Percentiles rank a stretch among this genome's conserved stretches.
Evolutionary conservation across 2,888 invertebrate species (phyloP).

Genomic region (Epistrophe eligans): DNA sequence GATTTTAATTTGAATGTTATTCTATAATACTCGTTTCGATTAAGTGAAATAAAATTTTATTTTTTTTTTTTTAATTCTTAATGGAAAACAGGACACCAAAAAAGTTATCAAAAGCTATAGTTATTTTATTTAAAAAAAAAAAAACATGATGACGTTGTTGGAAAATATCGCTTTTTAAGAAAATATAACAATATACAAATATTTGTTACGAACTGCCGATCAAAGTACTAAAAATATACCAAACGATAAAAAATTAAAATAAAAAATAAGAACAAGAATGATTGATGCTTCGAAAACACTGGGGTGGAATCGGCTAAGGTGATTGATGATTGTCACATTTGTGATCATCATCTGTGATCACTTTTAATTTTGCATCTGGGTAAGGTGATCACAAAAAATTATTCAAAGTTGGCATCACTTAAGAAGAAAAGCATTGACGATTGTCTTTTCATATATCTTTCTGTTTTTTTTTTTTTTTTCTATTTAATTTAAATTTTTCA

Average conservation of each 20-base stretch:
- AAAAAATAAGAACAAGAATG: neutral
- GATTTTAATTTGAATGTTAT: constrained; percentile 50
- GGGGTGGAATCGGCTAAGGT: too few species aligned
- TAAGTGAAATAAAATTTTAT: neutral
- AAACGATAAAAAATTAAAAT: neutral
- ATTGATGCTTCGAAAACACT: too few species aligned
- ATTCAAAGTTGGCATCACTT: too few species aligned
- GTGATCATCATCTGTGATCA: too few species aligned
- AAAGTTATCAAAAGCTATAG: constrained; percentile 28
- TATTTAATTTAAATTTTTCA: too few species aligned
- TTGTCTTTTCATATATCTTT: too few species aligned
- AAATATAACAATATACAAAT: neutral
- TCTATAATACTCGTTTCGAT: constrained; percentile 57
- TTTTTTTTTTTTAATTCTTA: neutral
- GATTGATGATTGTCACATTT: too few species aligned
- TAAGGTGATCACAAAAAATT: too few species aligned
- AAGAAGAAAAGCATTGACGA: too few species aligned
- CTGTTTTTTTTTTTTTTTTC: too few species aligned
- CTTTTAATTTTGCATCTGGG: too few species aligned
- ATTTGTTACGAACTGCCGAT: neutral
- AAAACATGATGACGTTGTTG: neutral
- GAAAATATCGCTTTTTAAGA: neutral
- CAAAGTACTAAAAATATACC: neutral
- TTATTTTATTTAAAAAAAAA: neutral
- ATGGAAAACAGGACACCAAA: constrained; percentile 27